Conservation (phyloP, 2,113 vertebrate genomes). For the Tragelaphus scriptus region DNA sequence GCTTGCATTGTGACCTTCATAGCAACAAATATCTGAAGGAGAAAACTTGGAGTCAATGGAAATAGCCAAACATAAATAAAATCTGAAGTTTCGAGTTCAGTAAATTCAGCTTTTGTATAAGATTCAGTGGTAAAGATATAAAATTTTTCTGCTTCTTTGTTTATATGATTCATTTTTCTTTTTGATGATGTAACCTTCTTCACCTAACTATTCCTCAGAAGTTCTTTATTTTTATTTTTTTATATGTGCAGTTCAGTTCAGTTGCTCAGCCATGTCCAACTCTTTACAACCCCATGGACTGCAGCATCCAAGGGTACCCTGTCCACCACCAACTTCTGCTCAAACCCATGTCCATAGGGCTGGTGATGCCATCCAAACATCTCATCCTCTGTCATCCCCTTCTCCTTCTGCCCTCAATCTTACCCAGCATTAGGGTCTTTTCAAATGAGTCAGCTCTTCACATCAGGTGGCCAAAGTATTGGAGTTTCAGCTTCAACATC, state of each 20-base stretch:
- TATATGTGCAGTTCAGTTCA: not conserved
- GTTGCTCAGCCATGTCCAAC: fast-evolving
- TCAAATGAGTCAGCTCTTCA: no score
- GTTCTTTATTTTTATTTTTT: not conserved
- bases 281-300: not conserved
- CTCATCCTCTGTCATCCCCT: no score
- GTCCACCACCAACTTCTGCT: not conserved
- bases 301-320: not conserved
- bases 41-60: not conserved
- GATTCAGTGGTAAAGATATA: not conserved
- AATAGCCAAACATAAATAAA: not conserved
- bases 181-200: not conserved
- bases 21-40: not conserved
- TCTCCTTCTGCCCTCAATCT: no score
- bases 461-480: no score
- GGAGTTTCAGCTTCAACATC: no score
- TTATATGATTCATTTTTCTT: not conserved
- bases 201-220: not conserved
- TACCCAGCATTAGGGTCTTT: no score
- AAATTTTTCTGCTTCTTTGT: not conserved
- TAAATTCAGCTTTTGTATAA: not conserved
- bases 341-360: not conserved
- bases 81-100: not conserved
- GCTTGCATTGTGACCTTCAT: not conserved
- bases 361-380: not conserved